Evolutionary conservation across 2,113 vertebrate species (phyloP).

Genomic region (Odontesthes bonariensis): DNA sequence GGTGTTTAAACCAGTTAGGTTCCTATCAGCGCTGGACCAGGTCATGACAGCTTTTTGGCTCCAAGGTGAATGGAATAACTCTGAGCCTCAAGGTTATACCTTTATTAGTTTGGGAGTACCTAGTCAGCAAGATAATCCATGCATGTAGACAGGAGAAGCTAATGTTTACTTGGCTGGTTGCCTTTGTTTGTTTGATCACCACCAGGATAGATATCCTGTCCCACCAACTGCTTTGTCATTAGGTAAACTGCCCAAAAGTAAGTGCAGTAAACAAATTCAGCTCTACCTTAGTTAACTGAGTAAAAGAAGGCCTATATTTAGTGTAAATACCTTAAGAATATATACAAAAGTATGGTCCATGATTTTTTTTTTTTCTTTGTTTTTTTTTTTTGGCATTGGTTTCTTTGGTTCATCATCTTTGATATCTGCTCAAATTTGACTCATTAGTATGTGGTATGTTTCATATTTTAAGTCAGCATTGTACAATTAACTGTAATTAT

Average conservation of each 20-base stretch:
- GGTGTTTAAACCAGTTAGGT: conserved; percentile 62
- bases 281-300: neutral
- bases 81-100: conserved; percentile 47
- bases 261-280: too few species aligned
- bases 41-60: conserved; percentile 63
- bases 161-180: conserved; percentile 10
- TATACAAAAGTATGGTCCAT: neutral
- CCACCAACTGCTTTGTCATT: too few species aligned
- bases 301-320: neutral
- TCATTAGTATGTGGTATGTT: neutral
- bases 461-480: neutral
- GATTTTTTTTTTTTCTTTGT: neutral
- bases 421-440: neutral
- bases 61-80: conserved; percentile 32
- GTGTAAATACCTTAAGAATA: too few species aligned
- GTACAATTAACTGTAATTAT: neutral
- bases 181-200: conserved; percentile 8
- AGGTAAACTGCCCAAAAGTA: too few species aligned
- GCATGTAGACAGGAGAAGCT: neutral
- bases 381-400: neutral
- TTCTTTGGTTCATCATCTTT: neutral
- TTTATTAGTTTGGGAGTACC: neutral
- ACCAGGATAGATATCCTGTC: neutral
- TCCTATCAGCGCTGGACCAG: conserved; percentile 32
- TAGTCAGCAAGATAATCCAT: conserved; percentile 2